These are phyloP conservation scores for Kryphioiulus occultus DNA, from an alignment of 2,888 invertebrate species.

Conservation along the genomic window DNA sequence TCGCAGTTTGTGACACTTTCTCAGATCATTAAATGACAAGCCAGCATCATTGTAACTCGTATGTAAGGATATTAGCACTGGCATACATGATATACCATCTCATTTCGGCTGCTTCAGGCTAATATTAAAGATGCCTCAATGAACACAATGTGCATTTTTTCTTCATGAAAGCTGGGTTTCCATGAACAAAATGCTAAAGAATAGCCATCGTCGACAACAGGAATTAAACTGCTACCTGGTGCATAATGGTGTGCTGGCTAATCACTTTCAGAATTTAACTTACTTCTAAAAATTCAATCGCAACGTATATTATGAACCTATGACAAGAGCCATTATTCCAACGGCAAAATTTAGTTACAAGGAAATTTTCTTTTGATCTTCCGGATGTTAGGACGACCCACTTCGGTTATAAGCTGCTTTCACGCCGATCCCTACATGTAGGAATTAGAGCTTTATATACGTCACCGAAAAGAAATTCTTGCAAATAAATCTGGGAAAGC, in stretches of 20 bases:
- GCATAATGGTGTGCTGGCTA: neutral
- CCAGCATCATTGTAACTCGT: neutral
- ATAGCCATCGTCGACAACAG: neutral
- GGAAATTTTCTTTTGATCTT: neutral
- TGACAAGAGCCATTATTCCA: neutral
- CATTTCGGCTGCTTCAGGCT: neutral
- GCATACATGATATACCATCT: neutral
- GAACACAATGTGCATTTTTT: neutral
- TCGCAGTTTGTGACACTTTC: neutral
- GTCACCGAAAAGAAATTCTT: neutral
- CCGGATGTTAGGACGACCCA: neutral
- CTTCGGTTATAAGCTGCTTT: neutral
- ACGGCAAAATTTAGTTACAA: neutral
- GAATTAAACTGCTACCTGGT: neutral
- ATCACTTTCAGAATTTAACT: neutral
- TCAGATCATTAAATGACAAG: neutral
- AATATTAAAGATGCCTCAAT: neutral
- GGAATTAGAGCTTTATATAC: neutral
- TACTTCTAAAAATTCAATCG: neutral
- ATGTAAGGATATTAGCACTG: neutral
- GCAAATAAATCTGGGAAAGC: neutral
- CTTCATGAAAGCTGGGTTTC: neutral
- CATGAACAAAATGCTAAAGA: neutral
- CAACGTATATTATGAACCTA: neutral
- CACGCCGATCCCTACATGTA: conserved; percentile 1